Base-by-base conservation (phyloP, 2,113 vertebrate species). In the Poicephalus gulielmi region DNA sequence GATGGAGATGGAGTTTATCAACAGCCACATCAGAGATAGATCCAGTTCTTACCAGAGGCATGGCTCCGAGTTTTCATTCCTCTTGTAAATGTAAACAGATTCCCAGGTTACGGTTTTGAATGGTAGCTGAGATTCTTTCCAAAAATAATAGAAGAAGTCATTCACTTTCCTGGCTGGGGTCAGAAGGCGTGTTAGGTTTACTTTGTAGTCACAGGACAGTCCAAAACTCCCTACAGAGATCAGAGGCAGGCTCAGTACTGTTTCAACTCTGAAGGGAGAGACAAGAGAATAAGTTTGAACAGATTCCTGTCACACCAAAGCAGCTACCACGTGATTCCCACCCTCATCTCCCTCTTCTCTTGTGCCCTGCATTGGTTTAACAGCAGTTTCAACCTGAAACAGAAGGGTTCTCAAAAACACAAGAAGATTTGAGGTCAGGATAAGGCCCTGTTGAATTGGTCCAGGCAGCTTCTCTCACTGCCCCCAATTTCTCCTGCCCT, bases 171-270 rank as follows among this genome's bases (percentile, higher is more conserved):
- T 98, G 13, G 99, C 99, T 31, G 99, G 99, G n/a, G 98, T 98
- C 96, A 99, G 97, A 83, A 99, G 96, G 59, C 99, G 98, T 14
- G 98, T 99, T 93, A 99, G 92, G 71, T 98, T 99, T 78, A 97
- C 97, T 92, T 99, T 99, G 81, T 98, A 98, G 98, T 99, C 98
- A 97, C 99, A 99, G 2, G 99, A 99, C 78, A 99, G 92, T 49
- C 99, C 99, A 69, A 99, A 99, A 96, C 99, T 99, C 94, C 99
- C 99, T 27, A 99, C 99, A 35, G 99, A 99, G 97, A 99, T 99
- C 96, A 99, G 95, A 60, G 99, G 99, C 50, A 99, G 98, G 88
- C 96, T 98, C 97, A 99, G 94, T 59, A 98, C 78, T 27, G 98
- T 98, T 57, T 98, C 98, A 86, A 92, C 49, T 90, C 97, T 97